phyloP scores from a whole-genome alignment of 2,113 vertebrate species.

The Aegithalos caudatus region DNA sequence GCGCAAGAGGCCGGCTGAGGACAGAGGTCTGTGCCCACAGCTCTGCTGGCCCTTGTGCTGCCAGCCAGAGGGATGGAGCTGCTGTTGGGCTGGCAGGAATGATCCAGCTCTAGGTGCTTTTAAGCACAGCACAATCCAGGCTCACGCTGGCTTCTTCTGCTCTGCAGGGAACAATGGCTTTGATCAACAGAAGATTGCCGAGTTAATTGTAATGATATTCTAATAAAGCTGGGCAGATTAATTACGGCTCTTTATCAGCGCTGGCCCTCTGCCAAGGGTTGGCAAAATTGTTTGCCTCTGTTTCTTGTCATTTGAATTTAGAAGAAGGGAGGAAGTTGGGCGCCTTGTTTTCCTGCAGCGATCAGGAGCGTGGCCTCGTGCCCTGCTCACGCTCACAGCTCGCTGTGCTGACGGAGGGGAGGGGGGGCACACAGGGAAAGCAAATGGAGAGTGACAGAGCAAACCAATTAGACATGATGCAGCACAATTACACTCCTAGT shows the following conservation, averaged over 20 bases:
- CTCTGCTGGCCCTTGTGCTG: neutral
- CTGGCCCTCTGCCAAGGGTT: conserved; percentile 56
- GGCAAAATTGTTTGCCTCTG: conserved; percentile 66
- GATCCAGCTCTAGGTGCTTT: neutral
- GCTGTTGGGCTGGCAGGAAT: neutral
- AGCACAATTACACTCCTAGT: conserved; percentile 14
- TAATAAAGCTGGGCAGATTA: conserved; percentile 70
- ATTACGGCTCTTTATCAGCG: conserved; percentile 62
- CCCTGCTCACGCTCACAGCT: neutral
- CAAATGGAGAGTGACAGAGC: conserved; percentile 33
- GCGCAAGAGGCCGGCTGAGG: neutral
- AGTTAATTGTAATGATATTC: conserved; percentile 71
- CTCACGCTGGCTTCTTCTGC: neutral
- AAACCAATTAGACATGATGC: conserved; percentile 32
- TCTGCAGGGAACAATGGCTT: conserved; percentile 60
- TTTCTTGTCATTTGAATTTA: conserved; percentile 66
- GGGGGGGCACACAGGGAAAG: neutral
- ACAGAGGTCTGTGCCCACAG: neutral
- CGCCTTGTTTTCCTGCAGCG: conserved; percentile 16
- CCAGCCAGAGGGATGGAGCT: neutral
- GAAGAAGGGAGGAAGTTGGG: conserved; percentile 55
- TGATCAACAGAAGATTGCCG: conserved; percentile 64
- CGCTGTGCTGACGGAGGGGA: neutral
- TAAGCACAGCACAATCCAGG: neutral
- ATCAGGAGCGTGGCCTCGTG: neutral